Evolutionary conservation across 2,113 vertebrate species (phyloP).

Genomic region (Tyrannus savana): DNA sequence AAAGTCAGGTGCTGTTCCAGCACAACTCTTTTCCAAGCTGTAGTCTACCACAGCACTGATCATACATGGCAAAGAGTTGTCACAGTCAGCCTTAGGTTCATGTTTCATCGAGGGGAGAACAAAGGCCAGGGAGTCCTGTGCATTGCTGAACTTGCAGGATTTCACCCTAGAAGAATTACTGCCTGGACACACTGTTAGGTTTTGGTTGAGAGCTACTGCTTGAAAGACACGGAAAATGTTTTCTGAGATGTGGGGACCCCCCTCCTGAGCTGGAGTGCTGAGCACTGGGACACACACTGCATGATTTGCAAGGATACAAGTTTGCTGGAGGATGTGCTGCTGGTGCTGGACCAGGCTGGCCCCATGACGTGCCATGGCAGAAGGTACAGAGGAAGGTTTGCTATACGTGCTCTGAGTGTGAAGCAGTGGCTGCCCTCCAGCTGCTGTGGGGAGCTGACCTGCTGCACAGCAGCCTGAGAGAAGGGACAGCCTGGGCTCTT

Average conservation of each 20-base stretch:
- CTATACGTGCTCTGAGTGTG: rapidly evolving
- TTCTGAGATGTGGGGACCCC: not conserved
- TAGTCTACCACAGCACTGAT: not conserved
- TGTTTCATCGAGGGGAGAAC: not conserved
- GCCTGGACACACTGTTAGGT: not conserved
- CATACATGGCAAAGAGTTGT: not conserved
- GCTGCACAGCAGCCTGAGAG: not conserved
- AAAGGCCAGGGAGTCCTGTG: not conserved
- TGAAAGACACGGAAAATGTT: not conserved
- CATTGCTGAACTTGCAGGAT: not conserved
- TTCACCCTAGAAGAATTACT: not conserved
- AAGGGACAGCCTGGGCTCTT: not conserved
- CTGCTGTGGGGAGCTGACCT: not conserved
- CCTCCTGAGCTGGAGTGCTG: not conserved
- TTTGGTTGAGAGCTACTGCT: not conserved
- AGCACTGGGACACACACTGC: not conserved
- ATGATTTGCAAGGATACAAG: not conserved
- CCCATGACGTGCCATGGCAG: not conserved
- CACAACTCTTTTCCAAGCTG: not conserved
- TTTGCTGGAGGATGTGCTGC: not conserved
- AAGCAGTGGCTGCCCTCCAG: not conserved
- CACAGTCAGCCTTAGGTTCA: not conserved
- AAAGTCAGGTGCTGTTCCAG: not conserved
- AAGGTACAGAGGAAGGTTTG: not conserved
- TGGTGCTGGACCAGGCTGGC: not conserved